Conservation (phyloP, 2,113 vertebrate genomes). For the Malurus alboscapulatus region DNA sequence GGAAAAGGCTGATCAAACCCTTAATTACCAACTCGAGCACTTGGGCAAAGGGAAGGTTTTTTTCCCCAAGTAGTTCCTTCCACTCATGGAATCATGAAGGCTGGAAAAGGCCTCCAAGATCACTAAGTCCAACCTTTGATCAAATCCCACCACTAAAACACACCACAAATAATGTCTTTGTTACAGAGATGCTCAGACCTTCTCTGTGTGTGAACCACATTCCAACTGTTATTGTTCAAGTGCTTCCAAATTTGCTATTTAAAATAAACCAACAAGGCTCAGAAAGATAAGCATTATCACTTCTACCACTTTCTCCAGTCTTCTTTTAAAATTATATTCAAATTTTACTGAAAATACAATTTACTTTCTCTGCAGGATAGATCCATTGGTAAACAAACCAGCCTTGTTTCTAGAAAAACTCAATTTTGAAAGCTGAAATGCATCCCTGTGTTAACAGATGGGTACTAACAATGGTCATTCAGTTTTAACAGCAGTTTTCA, state of each 20-base stretch:
- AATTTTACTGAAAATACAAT: not conserved
- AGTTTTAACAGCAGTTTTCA: not conserved
- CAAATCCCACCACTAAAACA: not conserved
- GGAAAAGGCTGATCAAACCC: no score
- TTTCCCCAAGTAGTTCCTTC: not conserved
- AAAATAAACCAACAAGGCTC: not conserved
- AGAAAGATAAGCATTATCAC: not conserved
- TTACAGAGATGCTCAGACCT: not conserved
- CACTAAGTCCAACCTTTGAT: not conserved
- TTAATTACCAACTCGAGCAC: no score
- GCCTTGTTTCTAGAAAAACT: not conserved
- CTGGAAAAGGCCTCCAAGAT: not conserved
- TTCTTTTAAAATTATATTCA: not conserved
- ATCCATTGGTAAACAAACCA: not conserved
- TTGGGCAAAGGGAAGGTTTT: not conserved
- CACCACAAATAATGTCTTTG: not conserved
- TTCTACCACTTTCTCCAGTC: not conserved
- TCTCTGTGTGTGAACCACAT: not conserved
- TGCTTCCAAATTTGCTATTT: not conserved
- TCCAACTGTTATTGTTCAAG: not conserved
- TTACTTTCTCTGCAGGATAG: not conserved
- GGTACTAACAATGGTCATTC: not conserved
- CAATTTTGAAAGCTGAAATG: not conserved
- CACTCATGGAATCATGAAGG: not conserved
- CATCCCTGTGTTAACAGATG: not conserved